These are phyloP conservation scores for Athalia cordata DNA, from an alignment of 2,888 invertebrate species.

Conservation along the genomic window DNA sequence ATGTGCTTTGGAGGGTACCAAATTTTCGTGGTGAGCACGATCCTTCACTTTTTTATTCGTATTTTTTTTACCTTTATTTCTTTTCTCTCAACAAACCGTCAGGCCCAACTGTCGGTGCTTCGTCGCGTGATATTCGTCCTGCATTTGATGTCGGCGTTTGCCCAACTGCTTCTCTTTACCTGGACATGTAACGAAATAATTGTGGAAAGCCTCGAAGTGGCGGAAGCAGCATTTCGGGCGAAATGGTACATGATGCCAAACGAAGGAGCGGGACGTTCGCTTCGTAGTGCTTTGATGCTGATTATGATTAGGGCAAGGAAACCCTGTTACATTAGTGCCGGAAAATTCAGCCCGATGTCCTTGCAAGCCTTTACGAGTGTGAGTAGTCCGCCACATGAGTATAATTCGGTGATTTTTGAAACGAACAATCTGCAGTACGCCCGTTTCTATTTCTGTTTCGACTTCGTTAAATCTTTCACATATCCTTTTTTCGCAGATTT, in stretches of 20 bases:
- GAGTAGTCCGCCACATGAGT: slow-evolving; percentile 23
- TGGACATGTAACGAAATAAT: slow-evolving; percentile 59
- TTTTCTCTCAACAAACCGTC: neutral
- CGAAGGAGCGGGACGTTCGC: slow-evolving; percentile 49
- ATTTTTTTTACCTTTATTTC: too few species aligned
- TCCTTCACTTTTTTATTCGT: too few species aligned
- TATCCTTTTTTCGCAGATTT: slow-evolving; percentile 47
- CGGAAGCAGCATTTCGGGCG: slow-evolving; percentile 56
- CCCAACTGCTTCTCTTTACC: slow-evolving; percentile 57
- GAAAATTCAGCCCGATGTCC: slow-evolving; percentile 59
- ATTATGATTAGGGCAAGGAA: slow-evolving; percentile 56
- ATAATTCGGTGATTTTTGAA: neutral
- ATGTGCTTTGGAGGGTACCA: slow-evolving; percentile 58
- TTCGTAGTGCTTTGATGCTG: slow-evolving; percentile 51
- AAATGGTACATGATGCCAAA: slow-evolving; percentile 57
- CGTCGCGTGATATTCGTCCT: slow-evolving; percentile 46
- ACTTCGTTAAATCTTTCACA: neutral
- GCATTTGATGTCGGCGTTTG: slow-evolving; percentile 52
- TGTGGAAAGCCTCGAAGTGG: slow-evolving; percentile 54
- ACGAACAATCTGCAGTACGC: neutral
- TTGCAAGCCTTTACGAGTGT: slow-evolving; percentile 59
- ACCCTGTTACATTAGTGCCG: slow-evolving; percentile 59
- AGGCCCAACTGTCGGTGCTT: neutral
- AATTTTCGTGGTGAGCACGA: slow-evolving; percentile 51
- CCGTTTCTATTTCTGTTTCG: too few species aligned